Conservation (phyloP, 1,140 invertebrate species). For the Zaprionus africanus region DNA sequence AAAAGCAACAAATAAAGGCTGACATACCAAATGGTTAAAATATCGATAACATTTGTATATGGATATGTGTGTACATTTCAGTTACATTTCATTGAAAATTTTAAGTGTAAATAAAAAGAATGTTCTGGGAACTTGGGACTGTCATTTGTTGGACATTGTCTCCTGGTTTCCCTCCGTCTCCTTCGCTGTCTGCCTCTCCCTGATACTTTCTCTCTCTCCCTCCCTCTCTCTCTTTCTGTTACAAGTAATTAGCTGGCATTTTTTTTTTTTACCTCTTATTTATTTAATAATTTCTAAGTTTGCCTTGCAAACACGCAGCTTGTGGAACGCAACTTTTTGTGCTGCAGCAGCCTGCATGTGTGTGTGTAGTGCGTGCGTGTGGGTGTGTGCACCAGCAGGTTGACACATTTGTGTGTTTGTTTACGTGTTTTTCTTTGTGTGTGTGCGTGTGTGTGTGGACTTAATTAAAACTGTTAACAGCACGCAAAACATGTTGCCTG, state of each 20-base stretch:
- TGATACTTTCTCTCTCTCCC: neutral
- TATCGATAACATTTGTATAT: no score
- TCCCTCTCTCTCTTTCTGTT: neutral
- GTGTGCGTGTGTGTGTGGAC: constrained; percentile 10
- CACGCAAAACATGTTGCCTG: constrained; percentile 33
- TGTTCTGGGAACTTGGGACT: no score
- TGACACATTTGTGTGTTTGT: constrained; percentile 11
- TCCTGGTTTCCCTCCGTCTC: neutral
- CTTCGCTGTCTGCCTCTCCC: no score
- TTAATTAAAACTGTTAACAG: constrained; percentile 47
- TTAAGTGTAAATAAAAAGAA: no score
- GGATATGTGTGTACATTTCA: no score
- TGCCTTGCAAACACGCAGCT: constrained; percentile 3
- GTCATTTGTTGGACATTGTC: neutral
- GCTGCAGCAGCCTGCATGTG: neutral
- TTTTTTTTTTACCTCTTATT: constrained; percentile 4
- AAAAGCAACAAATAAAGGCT: neutral
- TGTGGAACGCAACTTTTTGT: neutral
- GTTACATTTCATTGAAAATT: neutral
- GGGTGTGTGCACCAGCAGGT: neutral
- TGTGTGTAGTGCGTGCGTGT: neutral
- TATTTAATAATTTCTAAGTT: constrained; percentile 8
- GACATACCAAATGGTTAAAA: no score
- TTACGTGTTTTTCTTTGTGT: constrained; percentile 2
- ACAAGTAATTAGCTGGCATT: neutral